Evolutionary conservation across 1,140 invertebrate species (phyloP), one percentile per base, ranked within the genome.

Genomic region (Plodia interpunctella): DNA sequence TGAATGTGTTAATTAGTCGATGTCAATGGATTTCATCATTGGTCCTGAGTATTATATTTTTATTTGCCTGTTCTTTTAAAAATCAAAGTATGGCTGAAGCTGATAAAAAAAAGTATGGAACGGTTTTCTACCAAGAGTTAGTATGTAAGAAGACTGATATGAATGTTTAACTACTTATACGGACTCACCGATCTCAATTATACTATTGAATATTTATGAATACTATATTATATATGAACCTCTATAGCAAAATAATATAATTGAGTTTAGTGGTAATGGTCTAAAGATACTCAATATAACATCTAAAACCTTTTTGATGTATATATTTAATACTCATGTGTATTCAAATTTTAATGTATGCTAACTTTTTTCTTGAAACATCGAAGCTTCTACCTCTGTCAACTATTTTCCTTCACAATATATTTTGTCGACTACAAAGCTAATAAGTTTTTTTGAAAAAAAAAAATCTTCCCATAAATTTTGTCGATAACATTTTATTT

Each of bases 381-480:
- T 56, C 54, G 54, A 56, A 56, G 1, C 18, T 38, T 56, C 30
- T 56, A 56, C 54, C 54, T 56, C 54, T 56, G 0, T 56, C 17
- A 3, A 15, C 30, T 20, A 56, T 38, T 30, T 56, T 44, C 15
- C 19, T 54, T 44, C 38, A n/a, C 38, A 1, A 44, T 44, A 15
- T 3, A 44, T 17, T 5, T 44, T 1, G 15, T 44, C 38, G 38
- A 15, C 15, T 44, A 44, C 13, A 15, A 44, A 1, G 38, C 15
- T 44, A 15, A 15, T 44, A 44, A 15, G 38, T 44, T 44, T 15
- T 44, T 15, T 44, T 17, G 2, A 44, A 44, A 3, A 15, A 6
- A 5, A 32, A 8, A 10, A 32, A 3, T 32, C 1, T 32, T 32
- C 30, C 30, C 10, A 32, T 32, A 32, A 32, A 32, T 32, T 1